These are phyloP conservation scores for Poeciliopsis infans DNA, from an alignment of 2,797 vertebrate species.

Conservation along the genomic window DNA sequence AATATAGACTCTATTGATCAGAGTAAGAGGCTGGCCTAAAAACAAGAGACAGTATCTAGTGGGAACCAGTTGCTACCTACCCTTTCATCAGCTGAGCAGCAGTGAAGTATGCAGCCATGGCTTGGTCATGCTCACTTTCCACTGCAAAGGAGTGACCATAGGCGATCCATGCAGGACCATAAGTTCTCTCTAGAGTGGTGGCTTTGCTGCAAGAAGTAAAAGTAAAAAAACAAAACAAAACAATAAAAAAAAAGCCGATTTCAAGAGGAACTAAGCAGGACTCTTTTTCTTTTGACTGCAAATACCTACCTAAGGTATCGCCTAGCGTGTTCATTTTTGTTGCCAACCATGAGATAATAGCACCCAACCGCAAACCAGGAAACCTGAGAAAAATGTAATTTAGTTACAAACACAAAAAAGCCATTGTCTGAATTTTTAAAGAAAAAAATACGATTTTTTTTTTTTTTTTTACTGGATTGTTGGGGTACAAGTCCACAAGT, in stretches of 20 bases:
- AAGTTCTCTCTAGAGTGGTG: conserved; percentile 95
- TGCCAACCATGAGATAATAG: conserved; percentile 99
- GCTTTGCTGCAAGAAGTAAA: conserved; percentile 86
- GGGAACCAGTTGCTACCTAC: conserved; percentile 68
- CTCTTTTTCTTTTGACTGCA: background rate
- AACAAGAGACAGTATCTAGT: background rate
- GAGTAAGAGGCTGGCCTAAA: background rate
- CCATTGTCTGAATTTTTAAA: too few relatives aligned
- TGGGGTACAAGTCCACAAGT: conserved; percentile 98
- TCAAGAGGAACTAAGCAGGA: conserved; percentile 4
- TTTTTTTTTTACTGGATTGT: conserved; percentile 93
- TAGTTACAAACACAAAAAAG: conserved; percentile 6
- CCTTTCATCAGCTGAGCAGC: conserved; percentile 99
- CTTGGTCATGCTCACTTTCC: conserved; percentile 98
- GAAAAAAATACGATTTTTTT: conserved; percentile 48
- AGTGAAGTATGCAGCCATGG: conserved; percentile 99
- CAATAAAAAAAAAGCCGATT: background rate
- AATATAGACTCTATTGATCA: background rate
- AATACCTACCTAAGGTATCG: conserved; percentile 91
- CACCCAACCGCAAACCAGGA: conserved; percentile 98
- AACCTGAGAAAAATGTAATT: conserved; percentile 62
- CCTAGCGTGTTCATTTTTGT: conserved; percentile 97
- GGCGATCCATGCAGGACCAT: conserved; percentile 97
- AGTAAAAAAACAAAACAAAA: background rate
- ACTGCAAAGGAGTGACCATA: conserved; percentile 98